Evolutionary conservation across 2,113 vertebrate species (phyloP), one percentile per base, ranked within the genome.

Genomic region (Vidua chalybeata): DNA sequence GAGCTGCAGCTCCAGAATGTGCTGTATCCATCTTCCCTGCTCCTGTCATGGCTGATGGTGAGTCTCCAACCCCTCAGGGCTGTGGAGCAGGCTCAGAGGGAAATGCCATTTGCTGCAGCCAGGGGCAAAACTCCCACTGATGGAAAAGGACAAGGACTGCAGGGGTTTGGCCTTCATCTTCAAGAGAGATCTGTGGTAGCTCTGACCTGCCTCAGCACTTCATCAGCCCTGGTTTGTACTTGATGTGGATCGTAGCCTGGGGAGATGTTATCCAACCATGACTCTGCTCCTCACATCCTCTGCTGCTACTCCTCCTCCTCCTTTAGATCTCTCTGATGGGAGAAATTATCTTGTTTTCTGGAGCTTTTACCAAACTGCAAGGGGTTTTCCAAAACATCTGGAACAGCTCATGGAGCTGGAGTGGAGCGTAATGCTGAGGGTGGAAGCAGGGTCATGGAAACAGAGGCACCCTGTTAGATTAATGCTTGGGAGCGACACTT

Each of bases 371-470:
- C 74, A 66, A 87, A 86, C 63, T 79, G 67, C 43, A 85, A 89
- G 81, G 91, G 79, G 33, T 22, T 91, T 95, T 93, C 84, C 90
- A 86, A 95, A 94, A 96, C 97, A 97, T 97, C 97, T 97, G 97
- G 97, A 97, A 97, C 51, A 95, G 84, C 94, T 97, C 95, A 96
- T 39, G 64, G 77, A 61, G 78, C 84, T 90, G 84, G 84, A 96
- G 94, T 71, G 84, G 59, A 94, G 77, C 43, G 52, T 82, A 81
- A 92, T 4, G 0, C 93, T 87, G 89, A 89, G 96, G 48, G 75
- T 97, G 94, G 95, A 96, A 97, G 88, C 2, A 45, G 76, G 96
- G 95, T 96, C 93, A 90, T 93, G 87, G 91, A 94, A 96, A 94
- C 58, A 1, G 92, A 95, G 90, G 89, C 91, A 93, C 85, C 93